These are phyloP conservation scores for Drosophila nannoptera DNA, from an alignment of 1,140 invertebrate genomes.

Conservation along the genomic window DNA sequence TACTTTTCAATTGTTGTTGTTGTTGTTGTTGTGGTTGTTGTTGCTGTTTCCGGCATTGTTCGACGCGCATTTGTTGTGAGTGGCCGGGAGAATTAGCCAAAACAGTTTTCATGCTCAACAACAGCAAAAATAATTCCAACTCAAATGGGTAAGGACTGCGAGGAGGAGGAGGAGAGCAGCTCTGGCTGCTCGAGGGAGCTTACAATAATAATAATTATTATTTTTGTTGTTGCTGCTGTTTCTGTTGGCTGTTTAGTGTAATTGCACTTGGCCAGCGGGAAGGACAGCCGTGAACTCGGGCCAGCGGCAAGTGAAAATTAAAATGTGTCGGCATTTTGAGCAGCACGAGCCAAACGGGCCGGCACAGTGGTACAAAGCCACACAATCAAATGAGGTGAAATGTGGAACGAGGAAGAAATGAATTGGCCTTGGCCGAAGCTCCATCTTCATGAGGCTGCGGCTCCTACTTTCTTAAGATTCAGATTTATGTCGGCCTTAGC, in stretches of 20 bases:
- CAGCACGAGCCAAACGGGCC: slow-evolving; percentile 9
- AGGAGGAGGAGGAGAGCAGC: not conserved
- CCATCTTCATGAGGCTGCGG: too few species aligned
- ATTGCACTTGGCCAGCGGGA: slow-evolving; percentile 56
- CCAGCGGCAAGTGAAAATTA: slow-evolving; percentile 40
- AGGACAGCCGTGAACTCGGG: slow-evolving; percentile 32
- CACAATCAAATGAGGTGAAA: not conserved
- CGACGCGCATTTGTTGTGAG: slow-evolving; percentile 36
- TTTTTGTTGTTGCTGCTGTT: slow-evolving; percentile 15
- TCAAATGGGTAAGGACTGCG: slow-evolving; percentile 2
- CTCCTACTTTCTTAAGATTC: too few species aligned
- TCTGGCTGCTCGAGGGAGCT: slow-evolving; percentile 6
- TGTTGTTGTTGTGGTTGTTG: too few species aligned
- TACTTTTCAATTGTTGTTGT: slow-evolving; percentile 52
- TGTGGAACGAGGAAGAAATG: not conserved
- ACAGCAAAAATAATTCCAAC: not conserved
- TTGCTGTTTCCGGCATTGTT: too few species aligned
- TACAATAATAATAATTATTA: slow-evolving; percentile 63
- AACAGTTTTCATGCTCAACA: slow-evolving; percentile 38
- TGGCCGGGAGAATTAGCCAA: slow-evolving; percentile 33
- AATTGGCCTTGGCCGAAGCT: too few species aligned
- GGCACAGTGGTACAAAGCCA: slow-evolving; percentile 4
- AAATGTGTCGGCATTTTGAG: slow-evolving; percentile 45
- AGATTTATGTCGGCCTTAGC: too few species aligned
- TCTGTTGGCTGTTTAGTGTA: slow-evolving; percentile 52